These are phyloP conservation scores for Scaptomyza flava DNA, from an alignment of 2,888 invertebrate genomes.

Conservation along the genomic window DNA sequence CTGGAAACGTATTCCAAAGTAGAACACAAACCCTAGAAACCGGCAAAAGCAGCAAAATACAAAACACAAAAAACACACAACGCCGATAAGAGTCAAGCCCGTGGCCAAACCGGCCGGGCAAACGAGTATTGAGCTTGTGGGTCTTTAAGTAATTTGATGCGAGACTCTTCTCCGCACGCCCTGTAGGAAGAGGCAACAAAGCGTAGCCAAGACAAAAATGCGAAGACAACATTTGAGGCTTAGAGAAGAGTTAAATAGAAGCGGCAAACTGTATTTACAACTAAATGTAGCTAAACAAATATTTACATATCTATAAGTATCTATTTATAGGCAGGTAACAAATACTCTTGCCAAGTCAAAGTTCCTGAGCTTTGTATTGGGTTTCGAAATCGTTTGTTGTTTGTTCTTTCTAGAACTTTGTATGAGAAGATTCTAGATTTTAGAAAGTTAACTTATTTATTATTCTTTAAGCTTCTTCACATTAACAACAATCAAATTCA, in stretches of 20 bases:
- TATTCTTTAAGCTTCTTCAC: not conserved
- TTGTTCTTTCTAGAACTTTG: too few species aligned
- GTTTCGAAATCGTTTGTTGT: too few species aligned
- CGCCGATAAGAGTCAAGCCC: conserved; percentile 10
- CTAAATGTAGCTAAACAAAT: conserved; percentile 19
- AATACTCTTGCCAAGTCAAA: not conserved
- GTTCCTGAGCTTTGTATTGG: not conserved
- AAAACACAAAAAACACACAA: not conserved
- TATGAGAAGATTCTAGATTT: too few species aligned
- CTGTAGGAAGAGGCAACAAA: conserved; percentile 27
- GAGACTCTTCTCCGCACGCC: not conserved
- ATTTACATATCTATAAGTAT: conserved; percentile 9
- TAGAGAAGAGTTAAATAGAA: conserved; percentile 17
- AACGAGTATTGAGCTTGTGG: conserved; percentile 59
- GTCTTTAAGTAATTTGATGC: conserved; percentile 46
- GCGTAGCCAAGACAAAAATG: conserved; percentile 26
- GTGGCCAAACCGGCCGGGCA: conserved; percentile 37
- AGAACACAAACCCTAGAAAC: conserved; percentile 39
- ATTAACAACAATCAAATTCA: not conserved
- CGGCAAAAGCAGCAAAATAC: conserved; percentile 13
- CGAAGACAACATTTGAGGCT: too few species aligned
- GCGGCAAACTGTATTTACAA: conserved; percentile 11
- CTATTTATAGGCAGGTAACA: not conserved
- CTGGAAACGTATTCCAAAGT: conserved; percentile 15
- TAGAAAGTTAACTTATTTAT: too few species aligned